These are phyloP conservation scores for Ennomos erosarius DNA, from an alignment of 2,888 invertebrate genomes.

Conservation along the genomic window DNA sequence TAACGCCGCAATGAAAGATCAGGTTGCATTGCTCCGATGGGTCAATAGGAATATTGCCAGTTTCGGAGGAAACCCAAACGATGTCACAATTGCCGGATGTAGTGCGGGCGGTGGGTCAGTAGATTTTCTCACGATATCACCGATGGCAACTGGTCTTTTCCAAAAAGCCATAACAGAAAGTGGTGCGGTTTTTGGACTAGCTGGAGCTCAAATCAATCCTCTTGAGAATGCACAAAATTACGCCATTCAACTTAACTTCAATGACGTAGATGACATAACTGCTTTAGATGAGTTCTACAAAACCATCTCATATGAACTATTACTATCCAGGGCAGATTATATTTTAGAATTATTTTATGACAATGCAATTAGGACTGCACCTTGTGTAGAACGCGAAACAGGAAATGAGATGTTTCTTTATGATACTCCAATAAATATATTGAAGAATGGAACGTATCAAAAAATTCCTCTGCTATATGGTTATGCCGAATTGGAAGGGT, in stretches of 20 bases:
- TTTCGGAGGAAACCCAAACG: conserved; percentile 58
- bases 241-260: conserved; percentile 8
- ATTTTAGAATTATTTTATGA: conserved; percentile 30
- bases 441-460: conserved; percentile 52
- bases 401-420: conserved; percentile 43
- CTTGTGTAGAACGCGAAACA: conserved; percentile 45
- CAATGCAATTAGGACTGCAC: conserved; percentile 42
- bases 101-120: conserved; percentile 58
- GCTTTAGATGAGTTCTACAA: conserved; percentile 41
- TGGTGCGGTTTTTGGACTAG: conserved; percentile 37
- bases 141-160: conserved; percentile 49
- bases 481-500: conserved; percentile 56
- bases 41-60: conserved; percentile 54
- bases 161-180: conserved; percentile 57
- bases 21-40: conserved; percentile 48
- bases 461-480: conserved; percentile 60
- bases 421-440: conserved; percentile 52
- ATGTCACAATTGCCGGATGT: conserved; percentile 55
- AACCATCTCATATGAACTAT: conserved; percentile 12
- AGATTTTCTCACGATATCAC: conserved; percentile 38
- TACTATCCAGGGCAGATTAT: conserved; percentile 1
- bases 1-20: conserved; percentile 56
- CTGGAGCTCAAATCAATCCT: conserved; percentile 7
- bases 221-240: conserved; percentile 10
- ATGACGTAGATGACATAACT: conserved; percentile 1